A percentile compares a stretch with the other conserved stretches of the same genome.
Evolutionary conservation across 2,797 vertebrate species (phyloP).

Genomic region (Platalea minor): DNA sequence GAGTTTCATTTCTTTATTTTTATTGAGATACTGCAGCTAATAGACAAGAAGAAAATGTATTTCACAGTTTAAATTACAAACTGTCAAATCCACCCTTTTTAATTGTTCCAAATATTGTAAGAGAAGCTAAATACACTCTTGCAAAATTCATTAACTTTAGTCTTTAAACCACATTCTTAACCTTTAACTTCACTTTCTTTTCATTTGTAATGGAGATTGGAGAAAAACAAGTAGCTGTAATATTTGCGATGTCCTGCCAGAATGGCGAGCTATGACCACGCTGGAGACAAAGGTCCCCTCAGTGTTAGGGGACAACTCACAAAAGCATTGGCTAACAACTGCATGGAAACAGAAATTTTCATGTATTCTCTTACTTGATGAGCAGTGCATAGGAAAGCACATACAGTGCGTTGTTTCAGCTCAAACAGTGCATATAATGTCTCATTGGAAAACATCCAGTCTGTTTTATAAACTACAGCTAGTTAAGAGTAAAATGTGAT

Average conservation of each 20-base stretch:
- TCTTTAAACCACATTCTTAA: conserved; percentile 5
- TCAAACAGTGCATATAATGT: not conserved
- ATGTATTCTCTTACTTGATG: not conserved
- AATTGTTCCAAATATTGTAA: not conserved
- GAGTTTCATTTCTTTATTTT: not conserved
- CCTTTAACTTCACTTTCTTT: conserved; percentile 7
- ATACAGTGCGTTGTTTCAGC: not conserved
- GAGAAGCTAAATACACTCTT: not conserved
- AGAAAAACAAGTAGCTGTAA: conserved; percentile 1
- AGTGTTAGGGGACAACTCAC: not conserved
- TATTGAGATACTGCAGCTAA: not conserved
- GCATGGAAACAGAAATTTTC: not conserved
- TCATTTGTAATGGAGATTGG: not conserved
- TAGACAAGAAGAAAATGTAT: not conserved
- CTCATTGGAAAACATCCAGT: not conserved
- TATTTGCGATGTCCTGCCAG: not conserved
- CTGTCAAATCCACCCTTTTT: not conserved
- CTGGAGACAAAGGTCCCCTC: not conserved
- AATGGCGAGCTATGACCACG: not conserved
- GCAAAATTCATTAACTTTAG: not conserved
- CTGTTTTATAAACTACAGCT: not conserved
- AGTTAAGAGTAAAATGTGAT: not conserved
- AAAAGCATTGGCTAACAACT: not conserved
- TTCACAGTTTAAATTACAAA: not conserved
- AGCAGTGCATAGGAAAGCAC: not conserved